Evolutionary conservation across 2,888 invertebrate genomes (phyloP), one percentile per base, ranked within the genome.

Genomic region (Ellobium chinense): DNA sequence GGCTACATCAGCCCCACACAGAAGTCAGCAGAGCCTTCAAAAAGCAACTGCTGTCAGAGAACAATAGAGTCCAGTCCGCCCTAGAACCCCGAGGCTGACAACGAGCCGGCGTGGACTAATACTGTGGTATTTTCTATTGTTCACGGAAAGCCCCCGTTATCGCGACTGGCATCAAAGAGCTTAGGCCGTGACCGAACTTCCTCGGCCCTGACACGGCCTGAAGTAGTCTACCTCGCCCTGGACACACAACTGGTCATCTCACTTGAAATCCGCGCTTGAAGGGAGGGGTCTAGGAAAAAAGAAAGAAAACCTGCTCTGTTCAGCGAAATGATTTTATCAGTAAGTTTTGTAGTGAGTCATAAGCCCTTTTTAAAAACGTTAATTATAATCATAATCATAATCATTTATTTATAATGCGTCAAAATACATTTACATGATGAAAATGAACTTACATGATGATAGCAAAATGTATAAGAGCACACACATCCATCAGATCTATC

Each of bases 141-240:
- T 56, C 5, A 7, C 54, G n/a, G 5, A 3, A 12, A 27, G 1
- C 0, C 34, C 0, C 34, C 3, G 0, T 56, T 70, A 70, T 70
- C 70, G 56, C 14, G 34, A n/a, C n/a, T 31, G 70, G 70, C 56
- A 70, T 70, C 70, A 56, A n/a, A 21, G 21, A 18, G 70, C 56
- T 39, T 70, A n/a, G n/a, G n/a, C n/a, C n/a, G n/a, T n/a, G 54
- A 70, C 56, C 2, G 29, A 14, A 27, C 29, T 27, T 62, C 14
- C 27, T 62, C 12, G 27, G n/a, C 2, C 14, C n/a, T 2, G 7
- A n/a, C 7, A n/a, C 14, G 24, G 5, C 27, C 24, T n/a, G 62
- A 14, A n/a, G n/a, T n/a, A n/a, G 24, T 27, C n/a, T 2, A 9
- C 62, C 7, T 14, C 14, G 24, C 27, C 27, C 24, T n/a, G 62